These are phyloP conservation scores for Troglohyphantes excavatus DNA, from an alignment of 2,888 invertebrate genomes.

Conservation along the genomic window DNA sequence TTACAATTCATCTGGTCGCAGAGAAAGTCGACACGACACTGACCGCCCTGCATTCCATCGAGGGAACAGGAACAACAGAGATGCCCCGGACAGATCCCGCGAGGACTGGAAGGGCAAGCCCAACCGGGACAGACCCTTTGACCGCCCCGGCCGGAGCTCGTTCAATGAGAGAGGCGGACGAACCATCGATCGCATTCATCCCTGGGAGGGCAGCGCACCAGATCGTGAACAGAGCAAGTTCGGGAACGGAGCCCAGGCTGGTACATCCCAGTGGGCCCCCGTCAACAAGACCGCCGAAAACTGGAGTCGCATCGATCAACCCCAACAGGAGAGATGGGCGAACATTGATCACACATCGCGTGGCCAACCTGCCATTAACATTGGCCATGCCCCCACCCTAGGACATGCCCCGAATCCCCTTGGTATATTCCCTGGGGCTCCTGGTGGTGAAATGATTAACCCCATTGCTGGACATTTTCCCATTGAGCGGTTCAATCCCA, in stretches of 20 bases:
- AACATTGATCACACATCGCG: conserved; percentile 41
- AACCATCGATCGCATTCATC: conserved; percentile 16
- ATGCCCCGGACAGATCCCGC: conserved; percentile 42
- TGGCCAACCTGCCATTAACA: conserved; percentile 46
- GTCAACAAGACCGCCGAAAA: conserved; percentile 60
- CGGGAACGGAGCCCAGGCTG: conserved; percentile 18
- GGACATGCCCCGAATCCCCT: conserved; percentile 56
- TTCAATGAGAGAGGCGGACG: conserved; percentile 41
- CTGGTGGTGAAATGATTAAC: conserved; percentile 58
- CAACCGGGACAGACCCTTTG: conserved; percentile 50
- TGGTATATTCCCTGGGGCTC: conserved; percentile 45
- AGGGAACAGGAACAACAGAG: conserved; percentile 35
- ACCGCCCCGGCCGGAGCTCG: conserved; percentile 27
- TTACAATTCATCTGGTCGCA: conserved; percentile 26
- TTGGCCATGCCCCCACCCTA: conserved; percentile 54
- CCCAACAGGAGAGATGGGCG: conserved; percentile 68
- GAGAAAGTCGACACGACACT: conserved; percentile 52
- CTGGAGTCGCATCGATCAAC: conserved; percentile 65
- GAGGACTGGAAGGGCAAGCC: conserved; percentile 67
- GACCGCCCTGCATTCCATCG: conserved; percentile 52
- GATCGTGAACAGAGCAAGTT: conserved; percentile 46
- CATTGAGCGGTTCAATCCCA: conserved; percentile 61
- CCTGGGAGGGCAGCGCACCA: conserved; percentile 53
- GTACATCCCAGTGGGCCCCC: conserved; percentile 70
- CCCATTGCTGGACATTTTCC: conserved; percentile 59